Evolutionary conservation across 1,140 invertebrate genomes (phyloP).

Genomic region (Mylabris phalerata): DNA sequence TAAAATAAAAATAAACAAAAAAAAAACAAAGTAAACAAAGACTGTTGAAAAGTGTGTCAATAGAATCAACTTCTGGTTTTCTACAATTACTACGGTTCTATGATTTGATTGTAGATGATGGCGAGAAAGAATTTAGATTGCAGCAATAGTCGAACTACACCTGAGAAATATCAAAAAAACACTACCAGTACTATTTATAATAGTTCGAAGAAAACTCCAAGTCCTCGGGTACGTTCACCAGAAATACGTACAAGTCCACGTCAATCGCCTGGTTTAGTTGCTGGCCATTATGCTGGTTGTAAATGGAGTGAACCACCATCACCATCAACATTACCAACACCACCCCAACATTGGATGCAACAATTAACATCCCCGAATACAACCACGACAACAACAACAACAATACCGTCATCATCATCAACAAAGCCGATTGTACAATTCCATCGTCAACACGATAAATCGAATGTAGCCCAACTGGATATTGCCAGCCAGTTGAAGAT

Average conservation of each 20-base stretch:
- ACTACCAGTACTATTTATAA: too few relatives aligned
- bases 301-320: constrained; percentile 56
- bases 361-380: constrained; percentile 1
- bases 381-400: not conserved
- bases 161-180: too few relatives aligned
- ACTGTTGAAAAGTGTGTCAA: too few relatives aligned
- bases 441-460: constrained; percentile 19
- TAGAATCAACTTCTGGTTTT: too few relatives aligned
- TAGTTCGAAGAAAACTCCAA: too few relatives aligned
- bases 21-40: too few relatives aligned
- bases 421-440: constrained; percentile 16
- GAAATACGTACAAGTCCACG: not conserved
- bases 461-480: constrained; percentile 19
- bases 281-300: constrained; percentile 51
- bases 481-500: constrained; percentile 46
- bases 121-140: too few relatives aligned
- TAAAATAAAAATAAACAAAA: too few relatives aligned
- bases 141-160: too few relatives aligned
- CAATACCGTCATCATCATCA: not conserved
- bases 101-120: too few relatives aligned
- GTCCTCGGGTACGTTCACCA: not conserved
- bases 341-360: constrained; percentile 52
- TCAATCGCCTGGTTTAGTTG: not conserved
- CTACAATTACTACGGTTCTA: too few relatives aligned
- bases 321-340: constrained; percentile 52